phyloP scores from a whole-genome alignment of 2,797 vertebrate genomes.

The Nothura maculosa region DNA sequence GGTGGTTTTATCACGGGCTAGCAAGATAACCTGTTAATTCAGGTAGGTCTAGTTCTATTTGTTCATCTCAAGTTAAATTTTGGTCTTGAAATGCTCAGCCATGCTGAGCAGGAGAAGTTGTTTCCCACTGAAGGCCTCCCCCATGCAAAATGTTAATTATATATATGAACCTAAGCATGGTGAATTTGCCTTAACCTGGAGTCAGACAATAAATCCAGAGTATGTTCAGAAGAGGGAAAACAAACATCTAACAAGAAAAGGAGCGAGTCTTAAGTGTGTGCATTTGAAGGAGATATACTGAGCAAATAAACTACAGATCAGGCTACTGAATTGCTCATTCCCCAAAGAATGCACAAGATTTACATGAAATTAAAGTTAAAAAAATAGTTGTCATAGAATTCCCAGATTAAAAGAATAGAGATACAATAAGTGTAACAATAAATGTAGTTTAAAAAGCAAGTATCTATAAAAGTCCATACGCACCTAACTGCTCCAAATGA shows the following conservation, averaged over 20 bases:
- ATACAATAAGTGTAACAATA: background rate
- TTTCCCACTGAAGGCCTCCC: background rate
- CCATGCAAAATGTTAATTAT: rapidly evolving
- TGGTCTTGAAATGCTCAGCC: background rate
- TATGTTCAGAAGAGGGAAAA: background rate
- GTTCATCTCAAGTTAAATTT: background rate
- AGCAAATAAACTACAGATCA: background rate
- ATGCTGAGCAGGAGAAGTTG: background rate
- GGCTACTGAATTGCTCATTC: background rate
- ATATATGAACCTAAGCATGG: background rate
- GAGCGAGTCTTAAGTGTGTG: constrained; percentile 17
- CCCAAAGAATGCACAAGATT: background rate
- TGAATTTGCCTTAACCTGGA: background rate
- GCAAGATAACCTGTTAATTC: background rate
- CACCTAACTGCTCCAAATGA: background rate
- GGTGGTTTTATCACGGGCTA: background rate
- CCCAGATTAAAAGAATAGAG: background rate
- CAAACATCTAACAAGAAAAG: constrained; percentile 26
- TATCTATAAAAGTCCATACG: background rate
- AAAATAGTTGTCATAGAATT: background rate
- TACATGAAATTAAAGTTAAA: background rate
- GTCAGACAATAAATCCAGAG: background rate
- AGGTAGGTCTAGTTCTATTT: background rate
- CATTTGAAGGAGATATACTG: background rate
- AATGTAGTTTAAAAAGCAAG: background rate